Evolutionary conservation across 2,113 vertebrate genomes (phyloP), one percentile per base, ranked within the genome.

Genomic region (Osmerus mordax): DNA sequence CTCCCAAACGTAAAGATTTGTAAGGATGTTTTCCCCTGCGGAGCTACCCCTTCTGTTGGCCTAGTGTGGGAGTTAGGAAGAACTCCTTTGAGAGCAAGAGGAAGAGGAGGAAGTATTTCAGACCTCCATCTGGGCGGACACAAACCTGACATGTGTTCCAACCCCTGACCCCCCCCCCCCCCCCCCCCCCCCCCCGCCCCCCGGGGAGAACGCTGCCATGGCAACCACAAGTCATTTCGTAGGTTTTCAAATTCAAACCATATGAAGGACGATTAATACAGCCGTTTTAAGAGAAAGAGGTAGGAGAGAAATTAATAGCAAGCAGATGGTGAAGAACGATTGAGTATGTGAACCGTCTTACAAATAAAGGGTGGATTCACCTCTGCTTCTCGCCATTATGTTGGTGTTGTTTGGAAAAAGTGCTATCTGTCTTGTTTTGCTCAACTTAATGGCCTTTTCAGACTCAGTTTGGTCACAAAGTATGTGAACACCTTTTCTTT

Each of bases 121-220:
- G 61, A 70, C 36, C 77, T 84, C 85, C 83, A 87, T 87, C 82
- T 86, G 83, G 83, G 72, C 66, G 62, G 23, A 80, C 65, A 73
- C 15, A 73, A 74, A 74, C 68, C 79, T 77, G 77, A 80, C 75
- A 74, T 55, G 41, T 65, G 72, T 54, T 80, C 67, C 47, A 70
- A 81, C 83, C 75, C 75, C 58, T 74, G 76, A 75, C 69, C 64
- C 72, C 65, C 70, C 14, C 61, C 65, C 41, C 61, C 65, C 69
- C 64, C 72, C 65, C 70, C 14, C 61, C 65, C 41, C 61, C 65
- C 14, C 61, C 65, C 14, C 60, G 67, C 76, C 69, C 56, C 65
- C 55, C 16, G 19, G 23, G 70, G 67, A 73, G 70, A 55, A 25
- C 19, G 53, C 21, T 32, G 67, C 76, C 79, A 80, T 80, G 81